These are phyloP conservation scores for Lepidothrix coronata DNA, from an alignment of 2,113 vertebrate species.

Conservation along the genomic window DNA sequence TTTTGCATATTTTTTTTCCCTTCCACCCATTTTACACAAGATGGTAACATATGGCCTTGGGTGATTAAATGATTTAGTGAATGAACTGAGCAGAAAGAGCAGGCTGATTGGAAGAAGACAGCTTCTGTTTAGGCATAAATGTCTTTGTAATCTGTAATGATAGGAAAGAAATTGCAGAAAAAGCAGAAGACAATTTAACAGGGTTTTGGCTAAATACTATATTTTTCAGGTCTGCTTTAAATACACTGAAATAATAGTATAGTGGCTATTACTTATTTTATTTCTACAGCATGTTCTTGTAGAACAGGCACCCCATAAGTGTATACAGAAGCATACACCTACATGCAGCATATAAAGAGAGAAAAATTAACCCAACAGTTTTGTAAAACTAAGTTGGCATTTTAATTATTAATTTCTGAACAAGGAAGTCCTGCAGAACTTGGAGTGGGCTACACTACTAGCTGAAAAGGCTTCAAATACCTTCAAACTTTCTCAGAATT, in stretches of 20 bases:
- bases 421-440: background rate
- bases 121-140: slow-evolving; percentile 71
- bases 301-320: background rate
- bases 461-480: background rate
- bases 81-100: slow-evolving; percentile 69
- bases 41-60: slow-evolving; percentile 71
- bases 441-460: background rate
- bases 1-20: slow-evolving; percentile 36
- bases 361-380: background rate
- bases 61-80: slow-evolving; percentile 74
- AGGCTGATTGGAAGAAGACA: slow-evolving; percentile 70
- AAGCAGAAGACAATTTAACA: slow-evolving; percentile 42
- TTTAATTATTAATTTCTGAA: background rate
- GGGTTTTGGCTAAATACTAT: slow-evolving; percentile 50
- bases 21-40: slow-evolving; percentile 65
- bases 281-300: background rate
- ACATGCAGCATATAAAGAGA: background rate
- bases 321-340: background rate
- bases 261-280: background rate
- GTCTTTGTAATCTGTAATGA: slow-evolving; percentile 67
- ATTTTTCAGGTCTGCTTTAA: slow-evolving; percentile 45
- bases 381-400: background rate
- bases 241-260: background rate
- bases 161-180: slow-evolving; percentile 42
- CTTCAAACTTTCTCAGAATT: background rate